Conservation (phyloP, 2,888 invertebrate genomes). For the Caenorhabditis sulstoni region DNA sequence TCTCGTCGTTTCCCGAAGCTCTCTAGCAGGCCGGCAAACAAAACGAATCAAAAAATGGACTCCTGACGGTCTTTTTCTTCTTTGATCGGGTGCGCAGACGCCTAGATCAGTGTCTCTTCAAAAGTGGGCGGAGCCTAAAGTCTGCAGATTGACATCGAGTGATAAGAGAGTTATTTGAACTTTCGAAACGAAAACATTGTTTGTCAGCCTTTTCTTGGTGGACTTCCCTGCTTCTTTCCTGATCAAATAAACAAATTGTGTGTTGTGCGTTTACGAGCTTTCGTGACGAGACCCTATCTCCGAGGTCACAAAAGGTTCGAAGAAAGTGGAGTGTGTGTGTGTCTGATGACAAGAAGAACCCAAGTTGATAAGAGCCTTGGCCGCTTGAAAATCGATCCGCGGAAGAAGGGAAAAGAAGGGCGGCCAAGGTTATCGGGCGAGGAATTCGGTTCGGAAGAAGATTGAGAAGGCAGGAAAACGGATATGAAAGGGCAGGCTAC, state of each 20-base stretch:
- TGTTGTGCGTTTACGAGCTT: slow-evolving; percentile 2
- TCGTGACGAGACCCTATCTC: slow-evolving; percentile 16
- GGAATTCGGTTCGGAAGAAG: slow-evolving; percentile 37
- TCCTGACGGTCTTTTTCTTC: slow-evolving; percentile 9
- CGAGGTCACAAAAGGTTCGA: slow-evolving; percentile 15
- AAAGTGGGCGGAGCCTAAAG: slow-evolving; percentile 12
- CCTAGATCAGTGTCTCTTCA: slow-evolving; percentile 25
- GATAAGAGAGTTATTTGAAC: not conserved
- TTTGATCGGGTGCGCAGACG: slow-evolving; percentile 34
- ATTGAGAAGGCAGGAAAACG: slow-evolving; percentile 31
- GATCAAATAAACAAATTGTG: slow-evolving; percentile 27
- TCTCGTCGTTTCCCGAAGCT: too few species aligned
- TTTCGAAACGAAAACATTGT: too few species aligned
- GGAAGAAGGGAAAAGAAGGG: not conserved
- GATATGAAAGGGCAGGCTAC: slow-evolving; percentile 50
- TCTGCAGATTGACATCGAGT: slow-evolving; percentile 19
- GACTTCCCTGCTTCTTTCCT: slow-evolving; percentile 4
- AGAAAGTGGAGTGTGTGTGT: slow-evolving; percentile 32
- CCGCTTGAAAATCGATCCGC: slow-evolving; percentile 40
- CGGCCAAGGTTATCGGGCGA: slow-evolving; percentile 37
- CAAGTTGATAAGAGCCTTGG: slow-evolving; percentile 26
- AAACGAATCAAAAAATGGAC: slow-evolving; percentile 35
- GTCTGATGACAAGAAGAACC: slow-evolving; percentile 13
- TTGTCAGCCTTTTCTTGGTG: too few species aligned
- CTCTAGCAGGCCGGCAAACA: not conserved